Conservation (phyloP, 2,113 vertebrate species). For the Cottus gobio region DNA sequence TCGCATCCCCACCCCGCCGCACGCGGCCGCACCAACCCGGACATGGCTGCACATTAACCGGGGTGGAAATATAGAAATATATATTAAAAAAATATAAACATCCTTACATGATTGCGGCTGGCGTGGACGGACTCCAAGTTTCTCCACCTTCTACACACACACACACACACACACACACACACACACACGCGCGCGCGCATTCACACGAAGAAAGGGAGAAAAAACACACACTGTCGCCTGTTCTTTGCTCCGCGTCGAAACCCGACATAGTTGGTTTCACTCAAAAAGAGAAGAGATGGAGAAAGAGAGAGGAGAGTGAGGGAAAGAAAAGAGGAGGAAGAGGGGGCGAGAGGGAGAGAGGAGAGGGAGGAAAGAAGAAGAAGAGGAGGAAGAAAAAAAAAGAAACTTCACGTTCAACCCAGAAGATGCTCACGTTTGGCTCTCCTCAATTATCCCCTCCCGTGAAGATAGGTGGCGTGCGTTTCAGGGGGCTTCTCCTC, state of each 20-base stretch:
- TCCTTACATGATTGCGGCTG: constrained; percentile 64
- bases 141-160: constrained; percentile 72
- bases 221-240: constrained; percentile 74
- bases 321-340: constrained; percentile 9
- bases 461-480: constrained; percentile 99
- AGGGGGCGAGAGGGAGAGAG: not conserved
- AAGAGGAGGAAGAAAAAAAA: constrained; percentile 1
- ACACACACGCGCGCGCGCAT: constrained; percentile 58
- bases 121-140: constrained; percentile 86
- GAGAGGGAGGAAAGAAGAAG: not conserved
- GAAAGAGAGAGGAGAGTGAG: constrained; percentile 60
- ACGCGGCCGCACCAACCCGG: too few relatives aligned
- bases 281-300: constrained; percentile 80
- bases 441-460: constrained; percentile 99
- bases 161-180: constrained; percentile 40
- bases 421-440: constrained; percentile 99
- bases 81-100: constrained; percentile 5
- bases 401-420: constrained; percentile 92
- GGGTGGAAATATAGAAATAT: constrained; percentile 36
- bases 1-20: constrained; percentile 22
- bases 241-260: constrained; percentile 90
- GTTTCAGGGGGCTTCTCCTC: constrained; percentile 97
- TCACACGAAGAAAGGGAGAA: not conserved
- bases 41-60: constrained; percentile 53
- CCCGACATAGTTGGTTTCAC: constrained; percentile 95